Evolutionary conservation across 2,113 vertebrate species (phyloP).

Genomic region (Emydocephalus ijimae): DNA sequence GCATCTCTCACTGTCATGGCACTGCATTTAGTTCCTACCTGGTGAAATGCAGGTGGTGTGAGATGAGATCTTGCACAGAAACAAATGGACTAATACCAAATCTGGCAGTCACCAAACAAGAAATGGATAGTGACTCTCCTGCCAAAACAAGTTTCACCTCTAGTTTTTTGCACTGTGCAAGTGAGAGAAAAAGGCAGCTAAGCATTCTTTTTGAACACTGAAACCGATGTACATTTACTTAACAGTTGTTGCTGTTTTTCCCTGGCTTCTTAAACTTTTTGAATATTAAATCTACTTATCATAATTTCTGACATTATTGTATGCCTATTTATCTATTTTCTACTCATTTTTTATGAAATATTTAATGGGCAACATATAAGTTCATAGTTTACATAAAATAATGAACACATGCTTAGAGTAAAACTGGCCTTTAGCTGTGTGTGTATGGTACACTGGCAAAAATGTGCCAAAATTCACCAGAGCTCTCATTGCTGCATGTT

Average conservation of each 20-base stretch:
- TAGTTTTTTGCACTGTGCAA: not conserved
- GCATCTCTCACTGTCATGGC: not conserved
- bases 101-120: not conserved
- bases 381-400: not conserved
- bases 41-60: not conserved
- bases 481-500: not conserved
- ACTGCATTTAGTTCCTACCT: not conserved
- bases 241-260: not conserved
- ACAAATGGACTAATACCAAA: not conserved
- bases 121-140: not conserved
- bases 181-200: not conserved
- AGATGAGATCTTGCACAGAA: not conserved
- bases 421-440: not conserved
- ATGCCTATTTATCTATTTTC: not conserved
- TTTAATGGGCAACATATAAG: not conserved
- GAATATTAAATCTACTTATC: not conserved
- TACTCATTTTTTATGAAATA: not conserved
- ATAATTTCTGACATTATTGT: not conserved
- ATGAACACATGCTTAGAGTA: not conserved
- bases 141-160: not conserved
- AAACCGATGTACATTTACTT: not conserved
- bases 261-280: not conserved
- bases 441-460: not conserved
- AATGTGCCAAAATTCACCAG: not conserved
- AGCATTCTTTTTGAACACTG: not conserved